phyloP scores from a whole-genome alignment of 2,113 vertebrate genomes.

The Cynoglossus semilaevis region DNA sequence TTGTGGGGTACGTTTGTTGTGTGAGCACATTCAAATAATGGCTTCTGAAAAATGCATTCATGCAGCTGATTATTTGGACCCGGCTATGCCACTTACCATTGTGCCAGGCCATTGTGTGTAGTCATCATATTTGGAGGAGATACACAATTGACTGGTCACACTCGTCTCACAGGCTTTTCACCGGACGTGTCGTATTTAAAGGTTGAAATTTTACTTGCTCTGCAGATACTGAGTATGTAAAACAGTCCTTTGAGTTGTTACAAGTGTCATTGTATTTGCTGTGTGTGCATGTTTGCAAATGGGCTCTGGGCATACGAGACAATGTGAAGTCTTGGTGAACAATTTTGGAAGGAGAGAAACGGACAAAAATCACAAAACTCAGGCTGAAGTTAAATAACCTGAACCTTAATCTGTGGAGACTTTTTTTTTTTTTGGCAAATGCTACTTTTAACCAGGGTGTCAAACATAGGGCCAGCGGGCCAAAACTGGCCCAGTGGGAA shows the following conservation, averaged over 20 bases:
- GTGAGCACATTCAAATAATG: constrained; percentile 68
- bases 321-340: too few species aligned
- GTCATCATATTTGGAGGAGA: constrained; percentile 66
- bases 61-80: constrained; percentile 72
- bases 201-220: constrained; percentile 39
- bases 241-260: constrained; percentile 7
- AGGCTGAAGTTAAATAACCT: too few species aligned
- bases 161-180: constrained; percentile 61
- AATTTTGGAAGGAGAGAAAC: too few species aligned
- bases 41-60: constrained; percentile 72
- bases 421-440: too few species aligned
- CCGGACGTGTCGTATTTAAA: constrained; percentile 58
- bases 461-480: too few species aligned
- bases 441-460: too few species aligned
- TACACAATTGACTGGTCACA: constrained; percentile 61
- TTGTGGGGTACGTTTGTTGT: constrained; percentile 70
- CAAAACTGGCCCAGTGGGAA: too few species aligned
- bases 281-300: too few species aligned
- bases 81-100: constrained; percentile 66
- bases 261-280: too few species aligned
- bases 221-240: constrained; percentile 32
- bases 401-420: too few species aligned
- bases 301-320: too few species aligned
- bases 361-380: too few species aligned
- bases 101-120: constrained; percentile 59